Conservation (phyloP, 2,888 invertebrate species). For the Agriopis aurantiaria region DNA sequence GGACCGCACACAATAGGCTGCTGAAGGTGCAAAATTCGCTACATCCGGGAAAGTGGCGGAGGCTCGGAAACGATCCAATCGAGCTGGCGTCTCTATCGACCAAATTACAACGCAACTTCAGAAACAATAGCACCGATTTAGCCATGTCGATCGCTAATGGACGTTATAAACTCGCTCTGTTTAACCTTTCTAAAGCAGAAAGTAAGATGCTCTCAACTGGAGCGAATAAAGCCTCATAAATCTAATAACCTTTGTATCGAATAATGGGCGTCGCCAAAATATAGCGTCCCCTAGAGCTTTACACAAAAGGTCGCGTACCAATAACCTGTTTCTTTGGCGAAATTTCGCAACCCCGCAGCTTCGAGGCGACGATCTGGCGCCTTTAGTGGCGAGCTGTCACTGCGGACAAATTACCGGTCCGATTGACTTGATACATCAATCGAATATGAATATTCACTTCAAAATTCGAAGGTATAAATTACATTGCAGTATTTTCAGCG, state of each 20-base stretch:
- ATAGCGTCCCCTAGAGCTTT: slow-evolving; percentile 62
- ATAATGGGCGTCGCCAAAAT: slow-evolving; percentile 60
- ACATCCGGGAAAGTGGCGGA: slow-evolving; percentile 76
- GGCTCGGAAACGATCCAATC: slow-evolving; percentile 61
- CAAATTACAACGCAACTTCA: slow-evolving; percentile 48
- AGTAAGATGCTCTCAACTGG: slow-evolving; percentile 34
- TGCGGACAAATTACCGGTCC: slow-evolving; percentile 39
- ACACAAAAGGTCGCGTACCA: slow-evolving; percentile 74
- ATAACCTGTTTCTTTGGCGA: slow-evolving; percentile 69
- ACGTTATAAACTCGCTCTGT: slow-evolving; percentile 28
- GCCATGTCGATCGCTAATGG: slow-evolving; percentile 37
- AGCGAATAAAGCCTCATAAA: slow-evolving; percentile 57
- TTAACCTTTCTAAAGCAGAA: slow-evolving; percentile 42
- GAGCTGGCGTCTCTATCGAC: slow-evolving; percentile 45
- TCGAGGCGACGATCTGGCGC: slow-evolving; percentile 70
- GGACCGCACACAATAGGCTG: slow-evolving; percentile 62
- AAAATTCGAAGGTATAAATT: slow-evolving; percentile 25
- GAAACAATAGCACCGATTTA: slow-evolving; percentile 49
- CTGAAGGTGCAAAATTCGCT: slow-evolving; percentile 63
- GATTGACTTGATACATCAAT: slow-evolving; percentile 38
- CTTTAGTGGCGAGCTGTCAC: slow-evolving; percentile 44
- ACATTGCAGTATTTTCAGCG: slow-evolving; percentile 8
- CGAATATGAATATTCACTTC: slow-evolving; percentile 29
- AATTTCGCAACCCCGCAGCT: slow-evolving; percentile 65
- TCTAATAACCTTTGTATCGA: slow-evolving; percentile 60